Percentiles rank a stretch among this genome's conserved stretches.
These are phyloP conservation scores for Sphaerophoria taeniata DNA, from an alignment of 2,888 invertebrate genomes.

Conservation along the genomic window DNA sequence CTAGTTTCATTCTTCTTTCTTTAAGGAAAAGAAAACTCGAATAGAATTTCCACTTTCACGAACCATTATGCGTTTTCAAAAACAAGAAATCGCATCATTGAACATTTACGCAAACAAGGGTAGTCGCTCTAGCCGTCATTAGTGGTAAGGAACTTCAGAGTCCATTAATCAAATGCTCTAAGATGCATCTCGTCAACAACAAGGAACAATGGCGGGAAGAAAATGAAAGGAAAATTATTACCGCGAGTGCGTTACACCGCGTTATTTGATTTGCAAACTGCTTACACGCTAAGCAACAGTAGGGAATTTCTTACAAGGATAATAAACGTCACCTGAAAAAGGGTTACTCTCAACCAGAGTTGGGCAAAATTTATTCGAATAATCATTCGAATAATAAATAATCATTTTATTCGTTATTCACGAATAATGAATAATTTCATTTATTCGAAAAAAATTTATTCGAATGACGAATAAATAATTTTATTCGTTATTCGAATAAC, in stretches of 20 bases:
- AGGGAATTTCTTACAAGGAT: constrained; percentile 59
- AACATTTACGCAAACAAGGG: constrained; percentile 31
- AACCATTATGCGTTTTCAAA: constrained; percentile 32
- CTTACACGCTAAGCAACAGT: too few species aligned
- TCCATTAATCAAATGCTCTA: constrained; percentile 35
- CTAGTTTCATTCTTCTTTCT: constrained; percentile 30
- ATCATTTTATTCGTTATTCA: too few species aligned
- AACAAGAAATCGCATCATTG: constrained; percentile 9
- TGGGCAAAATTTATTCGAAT: too few species aligned
- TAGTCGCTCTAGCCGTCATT: constrained; percentile 44
- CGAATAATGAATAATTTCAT: too few species aligned
- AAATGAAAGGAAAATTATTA: constrained; percentile 46
- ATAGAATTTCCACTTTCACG: constrained; percentile 51
- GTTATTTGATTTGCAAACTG: constrained; percentile 60
- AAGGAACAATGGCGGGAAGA: constrained; percentile 41
- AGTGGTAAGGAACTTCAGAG: constrained; percentile 25
- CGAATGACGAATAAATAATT: too few species aligned
- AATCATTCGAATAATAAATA: too few species aligned
- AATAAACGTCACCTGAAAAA: constrained; percentile 20
- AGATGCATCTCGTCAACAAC: constrained; percentile 49
- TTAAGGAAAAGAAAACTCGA: constrained; percentile 17
- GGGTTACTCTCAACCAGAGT: constrained; percentile 25
- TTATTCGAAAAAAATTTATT: too few species aligned
- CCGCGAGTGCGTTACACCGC: constrained; percentile 60
- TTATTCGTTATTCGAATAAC: too few species aligned